Percentiles rank a stretch among this genome's conserved stretches.
These are phyloP conservation scores for Drosophila percnosoma DNA, from an alignment of 2,888 invertebrate species.

Conservation along the genomic window DNA sequence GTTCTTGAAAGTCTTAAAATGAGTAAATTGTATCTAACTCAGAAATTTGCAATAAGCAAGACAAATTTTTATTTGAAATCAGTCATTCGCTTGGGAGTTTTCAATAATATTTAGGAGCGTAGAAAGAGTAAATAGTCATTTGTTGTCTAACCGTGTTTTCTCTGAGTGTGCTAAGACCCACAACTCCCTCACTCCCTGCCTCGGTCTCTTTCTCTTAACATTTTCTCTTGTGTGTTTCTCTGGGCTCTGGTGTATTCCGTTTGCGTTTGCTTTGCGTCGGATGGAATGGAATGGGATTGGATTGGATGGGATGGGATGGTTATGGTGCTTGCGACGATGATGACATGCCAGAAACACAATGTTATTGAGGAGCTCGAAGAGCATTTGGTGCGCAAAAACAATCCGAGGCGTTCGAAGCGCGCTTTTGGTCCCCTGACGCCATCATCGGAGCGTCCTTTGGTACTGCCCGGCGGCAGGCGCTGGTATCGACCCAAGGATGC, in stretches of 20 bases:
- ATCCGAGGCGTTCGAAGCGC: conserved; percentile 85
- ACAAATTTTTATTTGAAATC: background rate
- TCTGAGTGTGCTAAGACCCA: background rate
- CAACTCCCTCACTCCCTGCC: background rate
- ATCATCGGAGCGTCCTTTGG: conserved; percentile 89
- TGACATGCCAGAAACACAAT: conserved; percentile 81
- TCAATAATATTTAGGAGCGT: background rate
- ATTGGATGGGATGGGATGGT: conserved; percentile 1
- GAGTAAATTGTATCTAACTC: background rate
- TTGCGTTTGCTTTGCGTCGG: conserved; percentile 13
- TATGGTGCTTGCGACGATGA: conserved; percentile 33
- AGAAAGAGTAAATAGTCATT: background rate
- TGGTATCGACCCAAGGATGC: conserved; percentile 94
- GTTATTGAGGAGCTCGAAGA: conserved; percentile 86
- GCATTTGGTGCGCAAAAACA: conserved; percentile 85
- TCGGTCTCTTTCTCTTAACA: conserved; percentile 19
- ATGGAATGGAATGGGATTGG: conserved; percentile 14
- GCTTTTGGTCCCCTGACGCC: conserved; percentile 88
- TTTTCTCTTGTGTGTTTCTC: conserved; percentile 22
- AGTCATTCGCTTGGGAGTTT: background rate
- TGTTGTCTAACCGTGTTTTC: background rate
- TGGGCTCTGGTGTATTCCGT: conserved; percentile 10
- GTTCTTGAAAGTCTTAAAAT: background rate
- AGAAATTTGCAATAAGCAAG: too few species aligned
- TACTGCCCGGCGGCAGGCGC: conserved; percentile 91